phyloP scores from a whole-genome alignment of 2,113 vertebrate species.

The Istiophorus platypterus region DNA sequence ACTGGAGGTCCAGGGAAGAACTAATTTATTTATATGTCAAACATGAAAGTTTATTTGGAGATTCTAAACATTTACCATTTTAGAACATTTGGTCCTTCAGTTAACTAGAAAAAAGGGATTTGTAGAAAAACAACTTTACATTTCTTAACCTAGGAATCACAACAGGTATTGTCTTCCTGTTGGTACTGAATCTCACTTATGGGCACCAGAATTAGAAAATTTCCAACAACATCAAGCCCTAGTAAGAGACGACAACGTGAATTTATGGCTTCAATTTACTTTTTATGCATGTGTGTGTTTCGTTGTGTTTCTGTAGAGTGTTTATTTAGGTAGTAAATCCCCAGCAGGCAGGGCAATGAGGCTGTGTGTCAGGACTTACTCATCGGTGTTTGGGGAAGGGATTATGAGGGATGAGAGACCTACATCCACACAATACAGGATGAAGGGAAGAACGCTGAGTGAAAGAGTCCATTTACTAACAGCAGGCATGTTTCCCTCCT shows the following conservation, averaged over 20 bases:
- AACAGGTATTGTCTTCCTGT: background rate
- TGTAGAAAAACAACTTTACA: background rate
- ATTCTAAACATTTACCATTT: background rate
- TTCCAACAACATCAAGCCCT: background rate
- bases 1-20: background rate
- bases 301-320: slow-evolving; percentile 29
- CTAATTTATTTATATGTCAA: background rate
- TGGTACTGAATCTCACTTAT: background rate
- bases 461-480: slow-evolving; percentile 57
- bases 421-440: slow-evolving; percentile 64
- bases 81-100: background rate
- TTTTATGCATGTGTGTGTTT: slow-evolving; percentile 25
- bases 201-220: background rate
- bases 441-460: slow-evolving; percentile 42
- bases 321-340: slow-evolving; percentile 79
- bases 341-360: slow-evolving; percentile 57
- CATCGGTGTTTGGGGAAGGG: slow-evolving; percentile 79
- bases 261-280: slow-evolving; percentile 67
- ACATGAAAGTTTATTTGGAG: too few relatives aligned
- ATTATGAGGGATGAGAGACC: slow-evolving; percentile 79
- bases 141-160: background rate
- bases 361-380: slow-evolving; percentile 79
- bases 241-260: slow-evolving; percentile 46
- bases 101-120: background rate
- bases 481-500: slow-evolving; percentile 50